Percentiles rank a stretch among this genome's conserved stretches.
These are phyloP conservation scores for Eristalis pertinax DNA, from an alignment of 2,888 invertebrate species.

Conservation along the genomic window DNA sequence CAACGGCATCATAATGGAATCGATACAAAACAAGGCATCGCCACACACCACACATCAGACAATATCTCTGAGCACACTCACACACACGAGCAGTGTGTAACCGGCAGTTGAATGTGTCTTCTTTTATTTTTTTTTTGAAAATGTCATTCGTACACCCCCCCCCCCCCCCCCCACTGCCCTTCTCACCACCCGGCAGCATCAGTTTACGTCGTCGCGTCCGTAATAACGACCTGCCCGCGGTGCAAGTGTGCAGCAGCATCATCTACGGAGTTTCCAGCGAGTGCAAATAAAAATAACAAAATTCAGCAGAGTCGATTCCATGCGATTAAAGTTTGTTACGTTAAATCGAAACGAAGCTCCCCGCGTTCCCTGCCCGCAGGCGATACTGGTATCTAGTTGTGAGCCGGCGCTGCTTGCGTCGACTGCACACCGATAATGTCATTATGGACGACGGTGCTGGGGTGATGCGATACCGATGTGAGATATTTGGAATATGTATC, in stretches of 20 bases:
- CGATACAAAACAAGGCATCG: slow-evolving; percentile 28
- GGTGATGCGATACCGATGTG: not conserved
- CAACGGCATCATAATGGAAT: slow-evolving; percentile 38
- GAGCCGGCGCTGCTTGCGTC: not conserved
- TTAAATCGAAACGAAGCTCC: not conserved
- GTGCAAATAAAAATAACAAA: not conserved
- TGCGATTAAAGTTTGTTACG: not conserved
- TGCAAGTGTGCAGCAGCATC: not conserved
- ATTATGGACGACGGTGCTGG: not conserved
- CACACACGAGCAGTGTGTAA: not conserved
- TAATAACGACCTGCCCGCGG: not conserved
- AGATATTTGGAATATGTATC: not conserved
- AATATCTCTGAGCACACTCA: not conserved
- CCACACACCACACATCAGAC: not conserved
- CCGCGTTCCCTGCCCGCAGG: not conserved
- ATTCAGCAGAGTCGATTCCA: not conserved
- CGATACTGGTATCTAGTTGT: not conserved
- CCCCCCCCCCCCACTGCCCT: too few relatives aligned
- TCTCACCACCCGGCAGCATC: not conserved
- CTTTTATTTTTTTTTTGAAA: not conserved
- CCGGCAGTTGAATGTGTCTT: not conserved
- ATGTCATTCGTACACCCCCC: not conserved
- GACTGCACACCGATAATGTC: not conserved
- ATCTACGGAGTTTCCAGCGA: not conserved
- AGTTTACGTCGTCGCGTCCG: slow-evolving; percentile 1